Evolutionary conservation across 2,888 invertebrate species (phyloP).

Genomic region (Zaprionus lineosus): DNA sequence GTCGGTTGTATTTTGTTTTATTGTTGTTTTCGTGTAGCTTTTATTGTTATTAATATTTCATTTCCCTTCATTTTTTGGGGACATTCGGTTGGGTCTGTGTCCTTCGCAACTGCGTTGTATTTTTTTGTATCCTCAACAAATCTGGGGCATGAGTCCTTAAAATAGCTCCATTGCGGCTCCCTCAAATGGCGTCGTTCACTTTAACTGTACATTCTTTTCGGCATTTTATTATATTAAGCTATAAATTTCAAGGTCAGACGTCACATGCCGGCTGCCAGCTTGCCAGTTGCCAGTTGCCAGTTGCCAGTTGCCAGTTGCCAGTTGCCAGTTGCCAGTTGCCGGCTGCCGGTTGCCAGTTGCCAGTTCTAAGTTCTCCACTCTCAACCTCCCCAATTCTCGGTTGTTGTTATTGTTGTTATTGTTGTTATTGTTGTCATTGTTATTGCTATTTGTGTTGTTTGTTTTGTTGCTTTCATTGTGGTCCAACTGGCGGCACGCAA

Average conservation of each 20-base stretch:
- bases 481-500: constrained; percentile 47
- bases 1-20: constrained; percentile 38
- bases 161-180: constrained; percentile 36
- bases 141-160: constrained; percentile 11
- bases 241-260: constrained; percentile 76
- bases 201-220: constrained; percentile 49
- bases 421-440: neutral
- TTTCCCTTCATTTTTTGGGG: constrained; percentile 47
- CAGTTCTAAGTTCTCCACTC: too few relatives aligned
- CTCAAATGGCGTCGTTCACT: constrained; percentile 64
- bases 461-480: constrained; percentile 15
- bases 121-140: constrained; percentile 22
- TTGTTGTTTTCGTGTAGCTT: constrained; percentile 52
- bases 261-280: constrained; percentile 58
- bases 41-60: constrained; percentile 75
- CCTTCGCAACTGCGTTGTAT: constrained; percentile 60
- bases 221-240: constrained; percentile 69
- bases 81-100: neutral
- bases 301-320: constrained; percentile 10
- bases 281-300: constrained; percentile 44
- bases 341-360: constrained; percentile 52
- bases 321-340: constrained; percentile 67
- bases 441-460: constrained; percentile 3
- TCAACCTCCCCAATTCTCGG: too few relatives aligned
- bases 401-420: constrained; percentile 14